Base-by-base conservation (phyloP, 2,888 invertebrate species). In the Hypena proboscidalis region DNA sequence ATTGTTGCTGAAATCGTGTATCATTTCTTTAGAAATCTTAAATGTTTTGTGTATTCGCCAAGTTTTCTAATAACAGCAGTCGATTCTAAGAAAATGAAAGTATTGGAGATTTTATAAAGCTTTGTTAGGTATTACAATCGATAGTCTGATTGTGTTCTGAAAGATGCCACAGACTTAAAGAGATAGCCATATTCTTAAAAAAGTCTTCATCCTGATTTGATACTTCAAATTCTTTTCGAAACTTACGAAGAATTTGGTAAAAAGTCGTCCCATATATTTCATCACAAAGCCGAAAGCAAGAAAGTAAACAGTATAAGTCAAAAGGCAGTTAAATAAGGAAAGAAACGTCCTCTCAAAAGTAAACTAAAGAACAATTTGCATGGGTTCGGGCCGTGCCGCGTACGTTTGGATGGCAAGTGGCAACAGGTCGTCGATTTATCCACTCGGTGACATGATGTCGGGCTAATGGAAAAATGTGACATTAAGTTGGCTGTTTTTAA, bases 381-480 rank as follows among this genome's bases (percentile, higher is more conserved):
- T 77, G 72, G 74, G 59, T 60, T 44, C 53, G 61, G 65, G 58
- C 58, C 53, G 58, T 21, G 14, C 35, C 30, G 67, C 81, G 75
- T 75, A 78, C 79, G 74, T 75, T 70, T 62, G 50, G 45, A 34
- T 49, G 45, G 27, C 19, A 29, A 45, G 33, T 51, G 43, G 83
- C 87, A 88, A 88, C 87, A 88, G 88, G 88, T 88, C 77, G 85
- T 68, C 86, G 83, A 85, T 87, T 85, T 78, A 79, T 81, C 75
- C 70, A 43, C 50, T 65, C 49, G 55, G 64, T 71, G 79, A 72
- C 77, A 73, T 70, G 61, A 68, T 75, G 74, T 72, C 65, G 67
- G 49, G 68, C 70, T 86, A 83, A 85, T 85, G 82, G 82, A 85
- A 86, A 85, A 88, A 85, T 80, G 80, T 80, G 83, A 80, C 77